These are phyloP conservation scores for Pardalotus punctatus DNA, from an alignment of 2,113 vertebrate genomes.

Conservation along the genomic window DNA sequence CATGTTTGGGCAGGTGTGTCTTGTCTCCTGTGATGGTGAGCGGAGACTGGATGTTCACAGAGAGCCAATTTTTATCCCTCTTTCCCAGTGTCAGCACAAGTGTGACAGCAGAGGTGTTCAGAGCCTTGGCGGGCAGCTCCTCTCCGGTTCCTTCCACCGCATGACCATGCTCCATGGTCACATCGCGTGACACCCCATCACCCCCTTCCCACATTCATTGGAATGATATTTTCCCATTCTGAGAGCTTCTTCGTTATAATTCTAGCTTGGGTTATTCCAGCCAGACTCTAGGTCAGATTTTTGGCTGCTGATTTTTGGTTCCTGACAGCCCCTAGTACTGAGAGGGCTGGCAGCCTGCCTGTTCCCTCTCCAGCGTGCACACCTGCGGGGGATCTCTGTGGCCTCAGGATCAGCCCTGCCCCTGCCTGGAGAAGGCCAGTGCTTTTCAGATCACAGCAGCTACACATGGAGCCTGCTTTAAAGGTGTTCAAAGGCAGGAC, in stretches of 20 bases:
- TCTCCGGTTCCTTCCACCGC: accelerated
- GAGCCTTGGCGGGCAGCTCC: background rate
- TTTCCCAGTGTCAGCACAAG: background rate
- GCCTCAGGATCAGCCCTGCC: background rate
- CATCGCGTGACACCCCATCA: accelerated
- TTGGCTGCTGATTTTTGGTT: background rate
- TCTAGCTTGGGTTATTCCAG: background rate
- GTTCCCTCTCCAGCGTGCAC: accelerated
- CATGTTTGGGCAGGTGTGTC: background rate
- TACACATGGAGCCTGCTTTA: background rate
- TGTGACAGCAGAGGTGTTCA: background rate
- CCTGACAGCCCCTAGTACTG: background rate
- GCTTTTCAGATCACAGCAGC: background rate
- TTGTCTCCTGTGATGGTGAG: background rate
- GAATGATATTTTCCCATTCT: background rate
- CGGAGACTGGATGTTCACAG: background rate
- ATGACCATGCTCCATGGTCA: background rate
- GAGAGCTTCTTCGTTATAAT: background rate
- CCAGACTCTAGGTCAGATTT: background rate
- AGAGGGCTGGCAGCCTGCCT: background rate
- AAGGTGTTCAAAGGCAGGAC: background rate
- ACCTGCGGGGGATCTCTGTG: no score
- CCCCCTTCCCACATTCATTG: background rate
- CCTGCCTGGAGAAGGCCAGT: background rate
- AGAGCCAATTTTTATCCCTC: accelerated